Evolutionary conservation across 2,113 vertebrate genomes (phyloP), one percentile per base, ranked within the genome.

Genomic region (Leucoraja erinaceus): DNA sequence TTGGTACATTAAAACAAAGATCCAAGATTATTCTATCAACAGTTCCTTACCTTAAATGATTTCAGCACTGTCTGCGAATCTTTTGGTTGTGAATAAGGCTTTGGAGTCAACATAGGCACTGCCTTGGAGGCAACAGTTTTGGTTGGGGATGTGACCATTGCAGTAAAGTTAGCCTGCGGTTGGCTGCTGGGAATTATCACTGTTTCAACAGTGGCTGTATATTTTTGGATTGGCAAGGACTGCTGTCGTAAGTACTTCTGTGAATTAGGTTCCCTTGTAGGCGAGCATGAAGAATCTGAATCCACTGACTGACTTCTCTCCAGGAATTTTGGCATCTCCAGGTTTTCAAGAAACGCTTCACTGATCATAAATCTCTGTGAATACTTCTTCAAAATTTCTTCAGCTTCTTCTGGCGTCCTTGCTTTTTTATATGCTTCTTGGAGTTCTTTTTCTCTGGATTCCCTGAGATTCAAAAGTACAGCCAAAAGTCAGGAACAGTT

Each of bases 351-450:
- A 75, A 99, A 96, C 1, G 97, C 95, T 94, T 99, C 98, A 0
- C 98, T 99, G 96, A 99, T 98, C 94, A 98, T 98, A 96, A 99
- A 99, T 66, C 98, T 97, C 95, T 99, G 98, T 0, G 98, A 97
- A 93, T 99, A 99, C 88, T 97, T 97, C 5, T 98, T 97, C 9
- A 99, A 97, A 78, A 99, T 96, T 18, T 94, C 93, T 0, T 98
- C 96, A 0, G 99, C 99, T 94, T 99, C 98, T 93, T 99, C 98
- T 1, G 96, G 97, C 0, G 96, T 97, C 93, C 94, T 95, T 1
- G 99, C 99, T 0, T 94, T 97, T 94, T 96, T 96, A 95, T 99
- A 99, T 0, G 98, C 98, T 5, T 97, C 96, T 0, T 98, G 97
- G 79, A 99, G 94, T 84, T 98, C 98, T 76, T 96, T 95, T 94